Evolutionary conservation across 2,888 invertebrate species (phyloP).

Genomic region (Cyaniris semiargus): DNA sequence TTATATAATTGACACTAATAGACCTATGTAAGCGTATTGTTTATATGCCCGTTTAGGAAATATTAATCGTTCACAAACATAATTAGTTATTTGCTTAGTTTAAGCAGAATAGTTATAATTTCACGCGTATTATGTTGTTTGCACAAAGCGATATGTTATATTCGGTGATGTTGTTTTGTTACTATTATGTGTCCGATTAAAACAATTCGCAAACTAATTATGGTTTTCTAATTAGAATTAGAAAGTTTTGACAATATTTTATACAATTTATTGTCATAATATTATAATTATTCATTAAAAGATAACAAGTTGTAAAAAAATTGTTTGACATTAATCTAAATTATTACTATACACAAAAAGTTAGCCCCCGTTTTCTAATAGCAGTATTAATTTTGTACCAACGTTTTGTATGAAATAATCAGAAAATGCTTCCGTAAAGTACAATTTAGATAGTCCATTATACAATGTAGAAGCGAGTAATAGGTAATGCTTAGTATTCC

Average conservation of each 20-base stretch:
- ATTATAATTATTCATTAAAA: too few species aligned
- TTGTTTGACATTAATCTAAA: too few species aligned
- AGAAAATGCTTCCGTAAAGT: neutral
- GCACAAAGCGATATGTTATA: neutral
- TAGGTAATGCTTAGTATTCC: constrained; percentile 1
- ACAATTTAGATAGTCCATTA: neutral
- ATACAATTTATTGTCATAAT: too few species aligned
- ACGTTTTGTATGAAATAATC: neutral
- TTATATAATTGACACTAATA: neutral
- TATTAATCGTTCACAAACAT: neutral
- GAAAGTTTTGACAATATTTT: too few species aligned
- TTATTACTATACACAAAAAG: too few species aligned
- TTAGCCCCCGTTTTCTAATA: too few species aligned
- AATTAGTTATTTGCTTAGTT: constrained; percentile 1
- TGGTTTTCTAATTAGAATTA: neutral
- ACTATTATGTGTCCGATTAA: neutral
- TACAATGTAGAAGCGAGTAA: neutral
- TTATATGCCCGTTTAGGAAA: neutral
- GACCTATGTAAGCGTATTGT: neutral
- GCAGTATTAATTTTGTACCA: neutral
- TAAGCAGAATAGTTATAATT: neutral
- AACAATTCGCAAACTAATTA: neutral
- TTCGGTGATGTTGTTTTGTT: neutral
- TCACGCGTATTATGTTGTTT: neutral
- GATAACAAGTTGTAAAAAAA: too few species aligned